Base-by-base conservation (phyloP, 2,888 invertebrate species). In the Theretra japonica region DNA sequence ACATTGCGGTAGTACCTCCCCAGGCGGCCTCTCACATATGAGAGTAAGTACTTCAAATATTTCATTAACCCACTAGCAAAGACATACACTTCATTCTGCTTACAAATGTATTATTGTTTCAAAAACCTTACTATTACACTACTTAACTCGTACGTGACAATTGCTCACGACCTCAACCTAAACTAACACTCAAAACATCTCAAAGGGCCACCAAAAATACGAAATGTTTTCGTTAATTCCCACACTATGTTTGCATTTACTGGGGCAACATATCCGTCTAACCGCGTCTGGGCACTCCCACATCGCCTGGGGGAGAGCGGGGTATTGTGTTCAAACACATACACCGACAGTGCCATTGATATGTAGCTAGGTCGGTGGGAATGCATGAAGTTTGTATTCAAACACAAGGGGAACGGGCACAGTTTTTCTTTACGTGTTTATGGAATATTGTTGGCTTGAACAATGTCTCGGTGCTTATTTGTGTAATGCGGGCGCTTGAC, bases 291-390 rank as follows among this genome's bases (percentile, higher is more conserved):
- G 79, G 81, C 79, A 77, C 80, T 82, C 83, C 77, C 78, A 50
- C 74, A 75, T 75, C 75, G 83, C 83, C 83, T 77, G 73, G 70
- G 83, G 80, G 80, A 77, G 73, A 59, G 23, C 77, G 69, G 71
- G 74, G 76, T 77, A 86, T 85, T 85, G 85, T 85, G 75, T 82
- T 82, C 82, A 80, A 28, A 71, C 65, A 70, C 28, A 70, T 53
- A 53, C 69, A 77, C 72, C 73, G 77, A 73, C 78, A 76, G 72
- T 73, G 71, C 76, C 76, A 81, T 76, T 73, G 72, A 71, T 75
- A 74, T 69, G 57, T 75, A 70, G 70, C 58, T 57, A 57, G 57
- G 41, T 48, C 25, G 74, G 73, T 76, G 73, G 75, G 77, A 80
- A 80, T 76, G 78, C 76, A 79, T 76, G 80, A 80, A 78, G 80